Base-by-base conservation (phyloP, 1,140 invertebrate species). In the Sinonovacula constricta region DNA sequence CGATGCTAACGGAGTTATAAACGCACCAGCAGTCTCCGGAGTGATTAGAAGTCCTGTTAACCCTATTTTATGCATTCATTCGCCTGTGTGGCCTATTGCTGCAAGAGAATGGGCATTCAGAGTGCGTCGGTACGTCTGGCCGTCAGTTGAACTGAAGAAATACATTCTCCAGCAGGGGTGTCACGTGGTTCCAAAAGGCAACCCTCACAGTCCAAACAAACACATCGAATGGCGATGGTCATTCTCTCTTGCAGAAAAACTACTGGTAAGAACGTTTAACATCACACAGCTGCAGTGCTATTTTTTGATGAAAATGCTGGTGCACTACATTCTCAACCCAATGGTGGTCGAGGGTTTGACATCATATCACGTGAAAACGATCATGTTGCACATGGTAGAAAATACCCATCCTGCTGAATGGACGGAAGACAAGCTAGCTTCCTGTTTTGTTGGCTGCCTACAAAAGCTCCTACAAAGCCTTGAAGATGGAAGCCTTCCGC, bases 161-260 rank as follows among this genome's bases (percentile, higher is more conserved):
- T 69, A 62, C 24, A 78, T 78, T 34, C 56, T 69, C 7, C 75
- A 78, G 33, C 75, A 70, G 22, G 66, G 67, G 28, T 78, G 75
- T n/a, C 75, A 78, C 33, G 75, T 70, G 7, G 66, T 78, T 26
- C 66, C 75, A 4, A 51, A 28, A 49, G 75, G 75, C 0, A 70
- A 78, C 26, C 39, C 65, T 5, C 36, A 78, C n/a, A 69, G 66
- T 62, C 66, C 65, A 24, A 69, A 70, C 66, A 78, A 63, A 24
- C 66, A 69, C 36, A 33, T 78, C 34, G 75, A 78, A 63, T 78
- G 75, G 75, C 28, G 75, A 69, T 69, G 65, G 67, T 78, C 75
- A 7, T 78, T 78, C 54, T 70, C 67, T 3, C 51, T 78, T 24
- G 75, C 66, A n/a, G 75, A 78, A 34, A 78, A 70, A 49, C 54